Percentiles rank a stretch among this genome's conserved stretches.
Conservation (phyloP, 2,888 invertebrate genomes). For the Stegophylla sp. region DNA sequence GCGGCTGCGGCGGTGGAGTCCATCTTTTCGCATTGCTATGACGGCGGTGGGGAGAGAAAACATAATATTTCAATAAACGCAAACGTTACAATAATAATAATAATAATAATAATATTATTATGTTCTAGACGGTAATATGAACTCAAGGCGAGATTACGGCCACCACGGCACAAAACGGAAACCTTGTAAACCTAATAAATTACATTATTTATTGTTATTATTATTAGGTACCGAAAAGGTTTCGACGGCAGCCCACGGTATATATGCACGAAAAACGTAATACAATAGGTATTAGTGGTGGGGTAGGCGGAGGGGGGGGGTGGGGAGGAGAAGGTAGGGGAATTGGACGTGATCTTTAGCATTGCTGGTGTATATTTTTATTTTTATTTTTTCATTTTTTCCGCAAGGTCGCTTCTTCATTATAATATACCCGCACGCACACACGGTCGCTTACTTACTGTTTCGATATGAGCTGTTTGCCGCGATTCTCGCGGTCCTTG, state of each 20-base stretch:
- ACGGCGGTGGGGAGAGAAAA: not conserved
- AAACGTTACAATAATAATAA: not conserved
- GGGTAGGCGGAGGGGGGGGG: not conserved
- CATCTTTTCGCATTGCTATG: not conserved
- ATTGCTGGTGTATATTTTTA: conserved; percentile 2
- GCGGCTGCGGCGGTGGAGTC: not conserved
- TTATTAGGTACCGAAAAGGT: conserved; percentile 52
- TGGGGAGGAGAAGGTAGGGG: not conserved
- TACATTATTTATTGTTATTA: too few species aligned
- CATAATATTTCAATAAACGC: not conserved
- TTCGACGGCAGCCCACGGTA: conserved; percentile 24
- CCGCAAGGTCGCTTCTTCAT: conserved; percentile 52
- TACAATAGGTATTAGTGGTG: too few species aligned
- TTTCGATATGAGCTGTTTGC: conserved; percentile 34
- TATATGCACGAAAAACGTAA: too few species aligned
- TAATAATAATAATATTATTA: not conserved
- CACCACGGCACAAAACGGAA: conserved; percentile 25
- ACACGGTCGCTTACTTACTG: not conserved
- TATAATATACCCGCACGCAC: conserved; percentile 14
- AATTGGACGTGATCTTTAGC: conserved; percentile 41
- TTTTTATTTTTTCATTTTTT: not conserved
- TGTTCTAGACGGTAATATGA: not conserved
- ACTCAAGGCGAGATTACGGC: conserved; percentile 47
- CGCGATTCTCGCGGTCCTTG: conserved; percentile 52
- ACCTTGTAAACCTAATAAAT: conserved; percentile 42